Evolutionary conservation across 64 coral and sea anemone genomes (phyloP).

Genomic region (Astreopora myriophthalma): DNA sequence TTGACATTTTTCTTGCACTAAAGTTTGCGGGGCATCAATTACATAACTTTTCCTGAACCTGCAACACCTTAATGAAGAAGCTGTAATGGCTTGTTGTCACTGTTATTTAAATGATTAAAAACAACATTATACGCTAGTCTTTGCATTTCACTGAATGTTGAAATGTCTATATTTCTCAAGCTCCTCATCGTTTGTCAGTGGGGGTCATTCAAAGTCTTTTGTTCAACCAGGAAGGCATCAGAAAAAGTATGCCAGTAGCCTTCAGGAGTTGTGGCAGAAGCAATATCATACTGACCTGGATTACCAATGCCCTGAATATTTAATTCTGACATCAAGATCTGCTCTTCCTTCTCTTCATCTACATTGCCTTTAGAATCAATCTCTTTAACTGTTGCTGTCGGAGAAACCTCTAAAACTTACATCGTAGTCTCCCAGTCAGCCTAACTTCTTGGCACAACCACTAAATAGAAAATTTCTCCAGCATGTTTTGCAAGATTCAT

Average conservation of each 20-base stretch:
- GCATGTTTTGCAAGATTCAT: constrained; percentile 10
- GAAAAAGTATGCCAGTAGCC: neutral
- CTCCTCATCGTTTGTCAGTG: no score
- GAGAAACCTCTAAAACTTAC: neutral
- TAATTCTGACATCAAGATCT: constrained; percentile 35
- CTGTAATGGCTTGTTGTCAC: no score
- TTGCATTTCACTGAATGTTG: no score
- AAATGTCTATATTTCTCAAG: no score
- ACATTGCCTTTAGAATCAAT: neutral
- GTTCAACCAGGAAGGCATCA: neutral
- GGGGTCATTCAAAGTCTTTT: neutral
- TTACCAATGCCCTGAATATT: neutral
- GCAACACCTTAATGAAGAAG: no score
- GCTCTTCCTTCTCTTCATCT: constrained; percentile 24
- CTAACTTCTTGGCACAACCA: neutral
- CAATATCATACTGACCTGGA: no score
- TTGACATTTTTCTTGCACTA: no score
- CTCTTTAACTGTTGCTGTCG: neutral
- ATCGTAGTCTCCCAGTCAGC: constrained; percentile 24
- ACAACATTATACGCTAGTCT: no score
- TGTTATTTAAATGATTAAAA: no score
- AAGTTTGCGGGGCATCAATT: no score
- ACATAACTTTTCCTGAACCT: no score
- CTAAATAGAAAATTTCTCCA: constrained; percentile 4
- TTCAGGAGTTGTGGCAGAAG: no score